A percentile compares a stretch with the other conserved stretches of the same genome.
Conservation (phyloP, 2,888 invertebrate genomes). For the Synanthedon tipuliformis region DNA sequence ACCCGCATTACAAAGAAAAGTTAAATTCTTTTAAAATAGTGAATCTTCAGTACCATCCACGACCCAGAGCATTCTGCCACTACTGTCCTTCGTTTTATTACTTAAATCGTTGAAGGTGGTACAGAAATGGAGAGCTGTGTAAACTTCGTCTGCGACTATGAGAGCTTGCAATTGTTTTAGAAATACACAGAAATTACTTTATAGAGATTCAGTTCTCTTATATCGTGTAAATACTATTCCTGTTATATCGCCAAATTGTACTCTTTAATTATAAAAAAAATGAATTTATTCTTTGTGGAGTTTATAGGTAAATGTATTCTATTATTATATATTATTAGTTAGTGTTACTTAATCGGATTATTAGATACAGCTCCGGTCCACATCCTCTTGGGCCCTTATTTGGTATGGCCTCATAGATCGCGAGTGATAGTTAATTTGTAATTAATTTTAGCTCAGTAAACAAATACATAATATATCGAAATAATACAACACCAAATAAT, state of each 20-base stretch:
- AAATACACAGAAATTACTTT: neutral
- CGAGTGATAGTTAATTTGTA: no score
- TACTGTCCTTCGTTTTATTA: neutral
- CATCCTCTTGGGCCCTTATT: slow-evolving; percentile 10
- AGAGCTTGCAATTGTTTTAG: slow-evolving; percentile 2
- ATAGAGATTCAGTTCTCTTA: neutral
- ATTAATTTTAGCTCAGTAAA: no score
- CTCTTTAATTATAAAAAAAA: no score
- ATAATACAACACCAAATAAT: no score
- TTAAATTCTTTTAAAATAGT: no score
- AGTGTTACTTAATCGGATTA: slow-evolving; percentile 19
- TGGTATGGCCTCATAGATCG: no score
- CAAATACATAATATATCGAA: no score
- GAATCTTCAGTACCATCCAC: no score
- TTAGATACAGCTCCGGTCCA: slow-evolving; percentile 12
- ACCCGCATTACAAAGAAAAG: no score
- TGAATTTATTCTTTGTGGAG: neutral
- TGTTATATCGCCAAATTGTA: no score
- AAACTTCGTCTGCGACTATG: slow-evolving; percentile 9
- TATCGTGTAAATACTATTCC: no score
- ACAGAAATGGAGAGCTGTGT: slow-evolving; percentile 10
- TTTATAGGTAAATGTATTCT: neutral
- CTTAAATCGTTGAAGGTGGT: slow-evolving; percentile 9
- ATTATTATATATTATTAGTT: slow-evolving; percentile 1
- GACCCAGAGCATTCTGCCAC: no score